Conservation (phyloP, 2,888 invertebrate species). For the Lapara coniferarum region DNA sequence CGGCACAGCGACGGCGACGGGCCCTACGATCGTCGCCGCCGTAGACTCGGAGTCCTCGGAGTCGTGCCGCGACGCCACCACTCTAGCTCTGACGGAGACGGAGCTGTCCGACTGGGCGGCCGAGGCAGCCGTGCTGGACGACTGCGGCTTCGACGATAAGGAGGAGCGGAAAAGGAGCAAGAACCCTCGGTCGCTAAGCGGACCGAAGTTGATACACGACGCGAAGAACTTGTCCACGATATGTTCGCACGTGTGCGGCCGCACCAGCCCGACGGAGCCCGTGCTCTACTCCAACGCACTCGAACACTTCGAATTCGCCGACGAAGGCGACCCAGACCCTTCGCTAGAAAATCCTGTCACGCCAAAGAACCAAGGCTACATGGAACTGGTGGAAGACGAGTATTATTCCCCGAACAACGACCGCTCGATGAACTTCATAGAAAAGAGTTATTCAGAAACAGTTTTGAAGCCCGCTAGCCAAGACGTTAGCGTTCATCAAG, state of each 20-base stretch:
- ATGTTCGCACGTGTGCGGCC: constrained; percentile 74
- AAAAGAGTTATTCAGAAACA: constrained; percentile 71
- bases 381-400: constrained; percentile 77
- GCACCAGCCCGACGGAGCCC: constrained; percentile 58
- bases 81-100: constrained; percentile 91
- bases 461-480: constrained; percentile 58
- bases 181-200: constrained; percentile 65
- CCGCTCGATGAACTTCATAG: constrained; percentile 83
- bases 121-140: constrained; percentile 90
- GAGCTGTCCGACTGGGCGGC: constrained; percentile 96
- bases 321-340: constrained; percentile 92
- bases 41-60: constrained; percentile 83
- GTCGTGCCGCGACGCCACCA: constrained; percentile 88
- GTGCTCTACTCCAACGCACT: constrained; percentile 82
- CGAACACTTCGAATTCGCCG: constrained; percentile 93
- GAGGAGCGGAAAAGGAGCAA: constrained; percentile 62
- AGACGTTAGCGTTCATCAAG: constrained; percentile 35
- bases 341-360: constrained; percentile 82
- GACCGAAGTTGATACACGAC: constrained; percentile 68
- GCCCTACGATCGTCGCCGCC: constrained; percentile 69
- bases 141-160: constrained; percentile 82
- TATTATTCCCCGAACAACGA: constrained; percentile 71
- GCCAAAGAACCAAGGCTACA: constrained; percentile 69
- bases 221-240: constrained; percentile 70
- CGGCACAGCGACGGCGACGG: constrained; percentile 65